These are phyloP conservation scores for Ypsolopha scabrella DNA, from an alignment of 2,888 invertebrate genomes.

Conservation along the genomic window DNA sequence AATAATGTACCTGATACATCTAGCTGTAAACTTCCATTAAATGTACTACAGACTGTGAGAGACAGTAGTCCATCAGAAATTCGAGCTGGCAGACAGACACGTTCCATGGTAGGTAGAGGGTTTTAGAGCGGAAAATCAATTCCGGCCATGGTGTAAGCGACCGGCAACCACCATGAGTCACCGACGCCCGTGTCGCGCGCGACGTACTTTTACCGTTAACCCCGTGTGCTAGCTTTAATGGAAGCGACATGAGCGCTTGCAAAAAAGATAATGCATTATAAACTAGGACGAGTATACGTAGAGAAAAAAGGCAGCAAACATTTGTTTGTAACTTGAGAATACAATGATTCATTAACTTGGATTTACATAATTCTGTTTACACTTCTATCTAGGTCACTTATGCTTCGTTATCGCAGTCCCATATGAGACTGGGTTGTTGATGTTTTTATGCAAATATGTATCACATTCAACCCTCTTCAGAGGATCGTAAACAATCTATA, in stretches of 20 bases:
- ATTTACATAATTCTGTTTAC: too few relatives aligned
- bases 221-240: background rate
- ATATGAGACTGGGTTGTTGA: too few relatives aligned
- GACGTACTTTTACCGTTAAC: slow-evolving; percentile 31
- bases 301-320: too few relatives aligned
- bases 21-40: background rate
- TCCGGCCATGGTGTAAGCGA: slow-evolving; percentile 26
- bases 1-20: background rate
- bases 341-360: too few relatives aligned
- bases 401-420: too few relatives aligned
- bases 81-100: slow-evolving; percentile 2
- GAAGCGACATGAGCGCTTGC: background rate
- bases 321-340: too few relatives aligned
- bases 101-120: slow-evolving; percentile 12
- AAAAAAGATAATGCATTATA: background rate
- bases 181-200: slow-evolving; percentile 11
- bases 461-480: too few relatives aligned
- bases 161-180: slow-evolving; percentile 29
- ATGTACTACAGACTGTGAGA: background rate
- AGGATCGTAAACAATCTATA: too few relatives aligned
- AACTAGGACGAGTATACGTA: background rate
- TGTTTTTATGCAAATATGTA: too few relatives aligned
- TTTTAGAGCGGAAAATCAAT: slow-evolving; percentile 47
- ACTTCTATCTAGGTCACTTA: too few relatives aligned
- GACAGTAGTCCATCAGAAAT: background rate